These are phyloP conservation scores for Pitangus sulphuratus DNA, from an alignment of 2,797 vertebrate genomes.

Conservation along the genomic window DNA sequence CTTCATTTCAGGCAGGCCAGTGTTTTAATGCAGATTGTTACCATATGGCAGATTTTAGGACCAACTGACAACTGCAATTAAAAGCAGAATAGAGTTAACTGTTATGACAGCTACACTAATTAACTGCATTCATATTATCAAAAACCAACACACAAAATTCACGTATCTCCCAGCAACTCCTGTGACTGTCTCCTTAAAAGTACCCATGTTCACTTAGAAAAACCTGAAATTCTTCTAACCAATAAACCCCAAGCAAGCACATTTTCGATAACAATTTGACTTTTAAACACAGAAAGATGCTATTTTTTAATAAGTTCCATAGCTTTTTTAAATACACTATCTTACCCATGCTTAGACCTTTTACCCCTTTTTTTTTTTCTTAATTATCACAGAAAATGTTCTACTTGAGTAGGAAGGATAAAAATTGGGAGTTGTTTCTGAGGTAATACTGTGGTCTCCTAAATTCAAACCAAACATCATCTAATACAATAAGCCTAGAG, in stretches of 20 bases:
- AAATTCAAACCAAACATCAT: neutral
- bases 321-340: neutral
- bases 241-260: neutral
- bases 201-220: neutral
- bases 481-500: neutral
- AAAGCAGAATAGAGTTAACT: neutral
- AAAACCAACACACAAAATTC: neutral
- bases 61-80: neutral
- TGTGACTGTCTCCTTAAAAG: neutral
- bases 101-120: neutral
- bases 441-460: neutral
- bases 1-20: neutral
- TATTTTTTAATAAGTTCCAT: neutral
- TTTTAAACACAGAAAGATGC: neutral
- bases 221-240: neutral
- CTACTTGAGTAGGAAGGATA: neutral
- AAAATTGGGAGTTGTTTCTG: neutral
- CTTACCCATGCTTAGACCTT: neutral
- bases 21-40: slow-evolving; percentile 5
- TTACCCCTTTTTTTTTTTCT: rapidly evolving
- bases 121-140: neutral
- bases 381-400: neutral
- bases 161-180: neutral
- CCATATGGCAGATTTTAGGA: slow-evolving; percentile 29
- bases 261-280: neutral